Percentiles rank a stretch among this genome's conserved stretches.
These are phyloP conservation scores for Macroramphosus scolopax DNA, from an alignment of 2,797 vertebrate species.

Conservation along the genomic window DNA sequence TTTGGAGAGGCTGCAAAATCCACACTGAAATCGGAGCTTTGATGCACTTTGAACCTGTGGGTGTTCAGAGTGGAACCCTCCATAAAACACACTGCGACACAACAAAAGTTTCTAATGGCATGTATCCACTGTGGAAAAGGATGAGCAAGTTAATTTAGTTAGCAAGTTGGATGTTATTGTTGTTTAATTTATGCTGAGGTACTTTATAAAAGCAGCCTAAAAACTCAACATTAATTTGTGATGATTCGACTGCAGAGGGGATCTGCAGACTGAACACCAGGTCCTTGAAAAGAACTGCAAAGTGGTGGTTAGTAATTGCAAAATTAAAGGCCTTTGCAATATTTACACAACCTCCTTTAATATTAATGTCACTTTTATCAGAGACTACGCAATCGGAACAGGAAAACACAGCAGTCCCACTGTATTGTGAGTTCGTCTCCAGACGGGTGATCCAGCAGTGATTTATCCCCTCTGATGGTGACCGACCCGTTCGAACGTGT, in stretches of 20 bases:
- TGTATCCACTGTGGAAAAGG: constrained; percentile 2
- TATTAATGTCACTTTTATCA: not conserved
- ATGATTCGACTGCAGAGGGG: not conserved
- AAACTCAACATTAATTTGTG: constrained; percentile 9
- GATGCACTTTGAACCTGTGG: constrained; percentile 34
- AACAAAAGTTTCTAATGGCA: constrained; percentile 8
- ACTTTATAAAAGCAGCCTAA: constrained; percentile 7
- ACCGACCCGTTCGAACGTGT: constrained; percentile 29
- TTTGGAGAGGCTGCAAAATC: constrained; percentile 32
- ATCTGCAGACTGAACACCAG: constrained; percentile 1
- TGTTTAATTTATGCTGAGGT: constrained; percentile 18
- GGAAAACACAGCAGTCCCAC: constrained; percentile 9
- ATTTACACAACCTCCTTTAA: not conserved
- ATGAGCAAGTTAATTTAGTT: not conserved
- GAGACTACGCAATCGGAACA: constrained; percentile 3
- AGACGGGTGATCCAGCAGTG: constrained; percentile 32
- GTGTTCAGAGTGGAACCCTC: constrained; percentile 15
- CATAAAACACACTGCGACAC: constrained; percentile 11
- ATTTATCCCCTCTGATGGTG: constrained; percentile 28
- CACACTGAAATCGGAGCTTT: constrained; percentile 26
- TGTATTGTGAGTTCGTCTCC: constrained; percentile 13
- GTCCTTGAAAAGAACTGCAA: too few species aligned
- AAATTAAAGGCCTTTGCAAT: constrained; percentile 7
- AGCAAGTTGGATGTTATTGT: not conserved
- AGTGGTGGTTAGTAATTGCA: too few species aligned